phyloP scores from a whole-genome alignment of 2,797 vertebrate species.

The Pristis pectinata region DNA sequence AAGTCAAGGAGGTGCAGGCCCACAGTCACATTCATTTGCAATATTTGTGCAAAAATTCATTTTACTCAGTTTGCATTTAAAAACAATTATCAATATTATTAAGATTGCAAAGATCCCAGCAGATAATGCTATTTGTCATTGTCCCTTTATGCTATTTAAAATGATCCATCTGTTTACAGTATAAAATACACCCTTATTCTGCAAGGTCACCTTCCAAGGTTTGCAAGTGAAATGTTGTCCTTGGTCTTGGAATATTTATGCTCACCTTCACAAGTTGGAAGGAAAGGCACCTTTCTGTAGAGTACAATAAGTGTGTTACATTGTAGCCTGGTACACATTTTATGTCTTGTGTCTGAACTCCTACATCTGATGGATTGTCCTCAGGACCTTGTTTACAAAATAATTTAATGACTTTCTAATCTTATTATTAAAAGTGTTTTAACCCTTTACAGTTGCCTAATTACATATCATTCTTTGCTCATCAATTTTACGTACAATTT shows the following conservation, averaged over 20 bases:
- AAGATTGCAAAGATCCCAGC: neutral
- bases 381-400: neutral
- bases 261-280: neutral
- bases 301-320: neutral
- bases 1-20: neutral
- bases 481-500: neutral
- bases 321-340: neutral
- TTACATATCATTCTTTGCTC: neutral
- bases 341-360: neutral
- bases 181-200: neutral
- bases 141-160: neutral
- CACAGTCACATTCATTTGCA: neutral
- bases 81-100: neutral
- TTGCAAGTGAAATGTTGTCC: neutral
- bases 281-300: neutral
- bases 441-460: neutral
- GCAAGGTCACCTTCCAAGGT: neutral
- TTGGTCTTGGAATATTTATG: neutral
- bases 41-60: neutral
- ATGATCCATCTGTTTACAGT: neutral
- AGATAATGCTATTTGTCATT: neutral
- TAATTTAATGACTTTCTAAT: neutral
- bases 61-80: neutral
- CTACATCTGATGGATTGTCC: neutral
- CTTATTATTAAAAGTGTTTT: neutral